Conservation (phyloP, 2,113 vertebrate species). For the Sterrhoptilus dennistouni region DNA sequence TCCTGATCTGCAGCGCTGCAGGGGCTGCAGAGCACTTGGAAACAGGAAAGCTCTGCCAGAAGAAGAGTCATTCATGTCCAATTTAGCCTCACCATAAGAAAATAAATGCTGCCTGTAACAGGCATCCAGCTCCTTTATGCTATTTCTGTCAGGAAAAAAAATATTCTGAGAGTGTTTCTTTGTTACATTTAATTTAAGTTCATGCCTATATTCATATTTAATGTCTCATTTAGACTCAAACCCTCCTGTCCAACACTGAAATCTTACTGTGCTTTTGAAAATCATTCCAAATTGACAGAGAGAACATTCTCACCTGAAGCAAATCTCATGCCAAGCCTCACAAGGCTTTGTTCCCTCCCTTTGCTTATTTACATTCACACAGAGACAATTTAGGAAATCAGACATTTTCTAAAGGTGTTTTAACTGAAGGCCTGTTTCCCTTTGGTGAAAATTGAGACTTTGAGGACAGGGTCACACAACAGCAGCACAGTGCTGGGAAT, state of each 20-base stretch:
- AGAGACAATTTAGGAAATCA: neutral
- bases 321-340: neutral
- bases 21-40: neutral
- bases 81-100: neutral
- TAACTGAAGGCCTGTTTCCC: neutral
- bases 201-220: neutral
- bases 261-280: neutral
- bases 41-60: neutral
- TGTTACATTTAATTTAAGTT: neutral
- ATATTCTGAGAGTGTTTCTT: neutral
- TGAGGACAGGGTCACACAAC: neutral
- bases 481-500: accelerated
- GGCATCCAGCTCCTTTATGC: neutral
- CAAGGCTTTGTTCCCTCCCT: neutral
- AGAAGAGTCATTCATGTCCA: neutral
- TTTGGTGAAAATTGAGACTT: neutral
- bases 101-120: neutral
- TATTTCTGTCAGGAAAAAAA: neutral
- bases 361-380: neutral
- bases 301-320: neutral
- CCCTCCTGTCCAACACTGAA: neutral
- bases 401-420: neutral
- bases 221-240: neutral
- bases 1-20: neutral
- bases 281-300: neutral